Conservation (phyloP, 2,797 vertebrate genomes). For the Molossus molossus region DNA sequence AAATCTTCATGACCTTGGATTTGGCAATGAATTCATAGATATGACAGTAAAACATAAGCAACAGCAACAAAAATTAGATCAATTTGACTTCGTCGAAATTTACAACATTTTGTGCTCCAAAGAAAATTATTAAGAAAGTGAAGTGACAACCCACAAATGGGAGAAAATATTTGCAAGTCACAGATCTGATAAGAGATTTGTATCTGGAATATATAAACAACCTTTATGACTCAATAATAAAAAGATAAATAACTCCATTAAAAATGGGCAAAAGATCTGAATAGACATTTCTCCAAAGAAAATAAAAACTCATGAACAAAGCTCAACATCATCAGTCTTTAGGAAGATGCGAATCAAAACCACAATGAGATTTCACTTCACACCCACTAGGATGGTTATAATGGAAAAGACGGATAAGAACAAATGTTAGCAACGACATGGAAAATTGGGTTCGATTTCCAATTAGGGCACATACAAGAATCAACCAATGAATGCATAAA, state of each 20-base stretch:
- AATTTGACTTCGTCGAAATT: not conserved
- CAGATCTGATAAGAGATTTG: not conserved
- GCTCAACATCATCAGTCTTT: not conserved
- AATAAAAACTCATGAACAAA: not conserved
- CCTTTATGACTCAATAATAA: not conserved
- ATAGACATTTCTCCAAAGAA: not conserved
- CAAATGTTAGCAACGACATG: not conserved
- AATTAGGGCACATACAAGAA: too few species aligned
- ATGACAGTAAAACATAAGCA: not conserved
- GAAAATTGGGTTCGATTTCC: not conserved
- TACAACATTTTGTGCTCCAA: not conserved
- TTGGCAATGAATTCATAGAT: not conserved
- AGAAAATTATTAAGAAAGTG: not conserved
- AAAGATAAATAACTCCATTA: not conserved
- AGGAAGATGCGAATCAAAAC: not conserved
- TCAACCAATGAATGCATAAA: too few species aligned
- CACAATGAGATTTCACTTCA: not conserved
- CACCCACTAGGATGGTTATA: not conserved
- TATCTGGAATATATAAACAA: slow-evolving; percentile 1
- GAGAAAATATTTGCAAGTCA: not conserved
- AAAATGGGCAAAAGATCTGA: not conserved
- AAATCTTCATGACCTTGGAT: not conserved
- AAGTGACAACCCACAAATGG: not conserved
- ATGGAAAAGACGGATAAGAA: not conserved
- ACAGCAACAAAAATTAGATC: not conserved